Percentiles rank a stretch among this genome's conserved stretches.
Evolutionary conservation across 2,888 invertebrate species (phyloP).

Genomic region (Barypeithes pellucidus): DNA sequence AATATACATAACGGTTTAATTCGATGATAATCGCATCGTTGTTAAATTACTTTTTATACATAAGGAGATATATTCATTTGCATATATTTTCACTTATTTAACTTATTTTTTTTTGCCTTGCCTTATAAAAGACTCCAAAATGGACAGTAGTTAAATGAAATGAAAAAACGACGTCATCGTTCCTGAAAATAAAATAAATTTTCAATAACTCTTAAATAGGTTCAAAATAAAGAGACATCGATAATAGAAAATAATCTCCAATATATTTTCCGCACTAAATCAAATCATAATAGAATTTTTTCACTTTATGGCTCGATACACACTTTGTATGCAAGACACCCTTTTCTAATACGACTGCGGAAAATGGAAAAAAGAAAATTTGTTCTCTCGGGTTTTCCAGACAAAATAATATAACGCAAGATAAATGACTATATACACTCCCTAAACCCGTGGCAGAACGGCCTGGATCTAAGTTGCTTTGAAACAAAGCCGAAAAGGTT

Average conservation of each 20-base stretch:
- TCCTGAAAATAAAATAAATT: neutral
- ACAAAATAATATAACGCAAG: slow-evolving; percentile 57
- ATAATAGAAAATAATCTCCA: slow-evolving; percentile 28
- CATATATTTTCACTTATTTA: too few relatives aligned
- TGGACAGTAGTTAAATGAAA: too few relatives aligned
- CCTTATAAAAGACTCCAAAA: too few relatives aligned
- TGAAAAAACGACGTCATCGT: too few relatives aligned
- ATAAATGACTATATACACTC: slow-evolving; percentile 57
- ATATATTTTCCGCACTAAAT: slow-evolving; percentile 10
- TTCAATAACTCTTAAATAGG: neutral
- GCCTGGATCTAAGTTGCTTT: slow-evolving; percentile 53
- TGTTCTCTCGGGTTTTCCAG: slow-evolving; percentile 31
- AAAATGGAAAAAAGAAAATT: slow-evolving; percentile 39
- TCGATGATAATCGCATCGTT: too few relatives aligned
- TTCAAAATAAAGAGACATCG: neutral
- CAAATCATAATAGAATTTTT: slow-evolving; percentile 24
- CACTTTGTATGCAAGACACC: slow-evolving; percentile 35
- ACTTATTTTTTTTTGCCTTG: too few relatives aligned
- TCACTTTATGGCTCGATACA: slow-evolving; percentile 16
- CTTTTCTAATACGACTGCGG: slow-evolving; percentile 30
- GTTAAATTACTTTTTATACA: too few relatives aligned
- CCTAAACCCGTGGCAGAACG: slow-evolving; percentile 36
- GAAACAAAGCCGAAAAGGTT: slow-evolving; percentile 58
- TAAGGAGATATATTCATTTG: too few relatives aligned
- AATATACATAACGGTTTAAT: too few relatives aligned